Percentiles rank a stretch among this genome's conserved stretches.
phyloP scores from a whole-genome alignment of 2,888 invertebrate genomes.

The Diarsia mendica region DNA sequence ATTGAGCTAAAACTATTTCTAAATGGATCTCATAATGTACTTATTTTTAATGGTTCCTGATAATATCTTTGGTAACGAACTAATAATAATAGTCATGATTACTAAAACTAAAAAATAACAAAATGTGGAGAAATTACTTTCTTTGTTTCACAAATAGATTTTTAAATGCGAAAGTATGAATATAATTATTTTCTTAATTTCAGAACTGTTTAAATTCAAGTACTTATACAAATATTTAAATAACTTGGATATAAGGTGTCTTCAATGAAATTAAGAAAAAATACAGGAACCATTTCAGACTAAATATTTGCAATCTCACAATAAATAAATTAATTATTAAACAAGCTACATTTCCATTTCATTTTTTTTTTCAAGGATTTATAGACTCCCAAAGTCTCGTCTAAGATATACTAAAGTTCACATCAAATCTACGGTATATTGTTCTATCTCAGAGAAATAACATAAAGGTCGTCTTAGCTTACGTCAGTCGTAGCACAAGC shows the following conservation, averaged over 20 bases:
- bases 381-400: conserved; percentile 36
- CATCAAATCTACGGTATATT: conserved; percentile 23
- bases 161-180: conserved; percentile 30
- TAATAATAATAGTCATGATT: background rate
- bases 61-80: conserved; percentile 4
- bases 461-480: conserved; percentile 2
- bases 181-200: background rate
- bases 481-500: background rate
- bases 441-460: conserved; percentile 22
- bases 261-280: background rate
- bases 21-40: conserved; percentile 21
- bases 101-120: background rate
- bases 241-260: background rate
- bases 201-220: background rate
- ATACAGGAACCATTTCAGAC: conserved; percentile 35
- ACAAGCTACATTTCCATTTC: conserved; percentile 19
- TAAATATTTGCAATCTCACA: conserved; percentile 10
- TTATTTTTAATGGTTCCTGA: conserved; percentile 21
- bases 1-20: background rate
- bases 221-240: background rate
- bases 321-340: conserved; percentile 17
- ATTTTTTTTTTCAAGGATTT: conserved; percentile 34
- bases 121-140: background rate
- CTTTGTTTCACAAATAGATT: background rate
- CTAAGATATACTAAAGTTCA: conserved; percentile 42